phyloP scores from a whole-genome alignment of 2,888 invertebrate genomes.

The Aleiodes leptofemur region DNA sequence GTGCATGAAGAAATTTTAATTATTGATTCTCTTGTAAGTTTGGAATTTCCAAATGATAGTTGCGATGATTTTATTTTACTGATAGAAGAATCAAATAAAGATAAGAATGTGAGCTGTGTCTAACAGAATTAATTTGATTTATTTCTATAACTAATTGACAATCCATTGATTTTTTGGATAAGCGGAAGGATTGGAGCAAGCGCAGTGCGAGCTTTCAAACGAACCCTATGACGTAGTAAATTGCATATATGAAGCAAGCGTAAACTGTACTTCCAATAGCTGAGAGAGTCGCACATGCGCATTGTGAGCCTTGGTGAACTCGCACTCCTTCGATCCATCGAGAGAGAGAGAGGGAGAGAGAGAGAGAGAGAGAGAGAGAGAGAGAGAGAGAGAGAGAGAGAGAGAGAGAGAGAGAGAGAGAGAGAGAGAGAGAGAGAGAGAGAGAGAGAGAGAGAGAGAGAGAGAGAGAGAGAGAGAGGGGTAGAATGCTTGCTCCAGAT shows the following conservation, averaged over 20 bases:
- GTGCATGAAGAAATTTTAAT: no score
- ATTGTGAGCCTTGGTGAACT: conserved; percentile 45
- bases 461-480: conserved; percentile 46
- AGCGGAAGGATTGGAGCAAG: conserved; percentile 40
- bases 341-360: no score
- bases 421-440: conserved; percentile 44
- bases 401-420: conserved; percentile 45
- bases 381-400: no score
- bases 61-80: no score
- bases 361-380: no score
- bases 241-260: conserved; percentile 55
- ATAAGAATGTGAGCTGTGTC: not conserved
- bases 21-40: no score
- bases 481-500: conserved; percentile 50
- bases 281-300: conserved; percentile 60
- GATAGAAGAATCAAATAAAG: no score
- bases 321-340: conserved; percentile 63
- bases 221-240: conserved; percentile 44
- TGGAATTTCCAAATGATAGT: no score
- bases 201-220: conserved; percentile 15
- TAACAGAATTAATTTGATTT: conserved; percentile 3
- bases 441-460: not conserved
- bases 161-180: conserved; percentile 52
- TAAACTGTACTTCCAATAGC: conserved; percentile 57
- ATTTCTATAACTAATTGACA: conserved; percentile 10